Evolutionary conservation across 2,797 vertebrate genomes (phyloP).

Genomic region (Epinephelus malabaricus): DNA sequence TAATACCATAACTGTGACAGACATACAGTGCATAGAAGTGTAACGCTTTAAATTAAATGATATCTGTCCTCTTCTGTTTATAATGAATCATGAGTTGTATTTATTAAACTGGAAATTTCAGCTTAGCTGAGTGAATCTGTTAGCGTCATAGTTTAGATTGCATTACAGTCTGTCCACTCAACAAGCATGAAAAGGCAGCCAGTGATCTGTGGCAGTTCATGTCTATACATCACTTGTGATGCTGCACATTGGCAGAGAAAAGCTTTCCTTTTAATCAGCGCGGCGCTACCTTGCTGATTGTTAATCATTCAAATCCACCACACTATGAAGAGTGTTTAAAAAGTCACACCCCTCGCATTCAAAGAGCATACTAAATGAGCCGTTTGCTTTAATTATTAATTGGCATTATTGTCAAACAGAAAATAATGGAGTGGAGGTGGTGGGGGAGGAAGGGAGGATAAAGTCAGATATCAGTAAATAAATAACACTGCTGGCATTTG

Average conservation of each 20-base stretch:
- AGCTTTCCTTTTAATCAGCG: slow-evolving; percentile 42
- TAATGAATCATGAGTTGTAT: not conserved
- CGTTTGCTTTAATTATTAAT: slow-evolving; percentile 51
- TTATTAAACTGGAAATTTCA: slow-evolving; percentile 2
- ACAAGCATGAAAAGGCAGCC: slow-evolving; percentile 37
- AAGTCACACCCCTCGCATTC: slow-evolving; percentile 52
- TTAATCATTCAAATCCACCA: slow-evolving; percentile 60
- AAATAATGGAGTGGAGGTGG: slow-evolving; percentile 57
- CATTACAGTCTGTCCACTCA: slow-evolving; percentile 28
- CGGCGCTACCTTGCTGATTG: slow-evolving; percentile 34
- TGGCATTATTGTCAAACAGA: slow-evolving; percentile 63
- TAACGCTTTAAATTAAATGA: too few relatives aligned
- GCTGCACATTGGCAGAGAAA: slow-evolving; percentile 20
- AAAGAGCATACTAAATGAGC: slow-evolving; percentile 68
- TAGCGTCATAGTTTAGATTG: slow-evolving; percentile 22
- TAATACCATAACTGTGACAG: too few relatives aligned
- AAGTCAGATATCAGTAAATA: slow-evolving; percentile 73
- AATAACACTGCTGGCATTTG: slow-evolving; percentile 75
- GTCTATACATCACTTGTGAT: slow-evolving; percentile 12
- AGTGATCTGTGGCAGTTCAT: slow-evolving; percentile 49
- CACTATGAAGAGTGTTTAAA: slow-evolving; percentile 45
- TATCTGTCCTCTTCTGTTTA: too few relatives aligned
- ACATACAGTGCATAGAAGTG: too few relatives aligned
- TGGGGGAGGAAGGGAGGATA: slow-evolving; percentile 30
- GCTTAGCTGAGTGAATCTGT: slow-evolving; percentile 18